Conservation (phyloP, 2,797 vertebrate species). For the Urophycis tenuis region DNA sequence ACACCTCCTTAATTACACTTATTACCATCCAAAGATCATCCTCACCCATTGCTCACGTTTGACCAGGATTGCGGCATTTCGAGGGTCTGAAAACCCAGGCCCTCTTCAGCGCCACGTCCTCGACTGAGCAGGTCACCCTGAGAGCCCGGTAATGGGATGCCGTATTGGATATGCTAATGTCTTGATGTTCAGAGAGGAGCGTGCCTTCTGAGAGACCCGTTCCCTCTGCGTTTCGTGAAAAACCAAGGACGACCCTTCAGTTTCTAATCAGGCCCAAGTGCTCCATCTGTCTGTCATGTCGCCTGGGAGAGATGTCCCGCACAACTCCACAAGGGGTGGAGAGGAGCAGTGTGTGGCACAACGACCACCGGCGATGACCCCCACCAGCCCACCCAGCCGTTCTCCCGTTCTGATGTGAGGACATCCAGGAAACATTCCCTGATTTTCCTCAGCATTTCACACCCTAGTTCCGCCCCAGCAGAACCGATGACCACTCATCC, state of each 20-base stretch:
- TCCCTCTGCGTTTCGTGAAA: constrained; percentile 51
- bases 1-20: neutral
- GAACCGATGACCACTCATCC: neutral
- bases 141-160: neutral
- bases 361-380: constrained; percentile 51
- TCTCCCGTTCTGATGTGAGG: too few relatives aligned
- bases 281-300: constrained; percentile 59
- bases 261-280: constrained; percentile 64
- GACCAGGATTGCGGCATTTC: neutral
- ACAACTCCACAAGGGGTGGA: constrained; percentile 52
- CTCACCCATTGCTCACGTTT: neutral
- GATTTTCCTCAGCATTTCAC: neutral
- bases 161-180: constrained; percentile 29
- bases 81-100: neutral
- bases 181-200: constrained; percentile 41
- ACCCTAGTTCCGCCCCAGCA: neutral
- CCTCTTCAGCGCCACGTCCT: neutral
- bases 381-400: neutral
- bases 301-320: constrained; percentile 48
- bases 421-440: neutral
- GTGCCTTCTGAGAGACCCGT: constrained; percentile 59
- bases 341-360: constrained; percentile 52
- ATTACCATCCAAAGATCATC: neutral
- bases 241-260: constrained; percentile 66
- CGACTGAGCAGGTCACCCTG: neutral